Base-by-base conservation (phyloP, 1,140 invertebrate species). In the Cotesia vestalis region DNA sequence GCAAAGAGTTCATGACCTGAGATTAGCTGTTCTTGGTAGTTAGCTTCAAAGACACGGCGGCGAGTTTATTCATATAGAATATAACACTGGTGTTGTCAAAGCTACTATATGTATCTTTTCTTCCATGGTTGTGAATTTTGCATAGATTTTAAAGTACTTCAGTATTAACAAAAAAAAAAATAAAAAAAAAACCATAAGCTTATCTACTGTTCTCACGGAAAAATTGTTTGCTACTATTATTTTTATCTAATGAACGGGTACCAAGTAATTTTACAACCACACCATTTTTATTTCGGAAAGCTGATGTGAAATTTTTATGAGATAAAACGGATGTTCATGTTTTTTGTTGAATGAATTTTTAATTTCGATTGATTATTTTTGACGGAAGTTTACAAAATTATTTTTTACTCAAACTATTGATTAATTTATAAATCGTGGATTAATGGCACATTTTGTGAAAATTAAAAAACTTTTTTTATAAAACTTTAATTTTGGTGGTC, bases 1-100 rank as follows among this genome's bases (percentile, higher is more conserved):
- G 3, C 38, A 53, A 12, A 55, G 66, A 64, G 72, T 73, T 73
- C 72, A 36, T 73, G 72, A 73, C 66, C 72, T 59, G 17, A 62
- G 66, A 60, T 68, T 73, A 62, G 59, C 68, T 62, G 36, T 60
- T 69, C 59, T 38, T 46, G n/a, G 36, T 62, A 14, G 59, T 46
- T 55, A 46, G 36, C 20, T 71, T 64, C 6, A 55, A 71, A 69
- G 61, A 69, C 36, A 38, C 61, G 35, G 6, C 14, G 12, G 68
- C 27, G 36, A 38, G 62, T 36, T 8, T 46, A 36, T 51, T 69
- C 57, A 61, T 61, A 69, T 57, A 52, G 57, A 38, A 27, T 3
- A 27, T 27, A 27, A 61, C 34, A 34, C 66, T 12, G 38, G 36
- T 12, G 53, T 69, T 40, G 12, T 64, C 62, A 64, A 64, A 64